phyloP scores from a whole-genome alignment of 2,113 vertebrate genomes.

The Eurystomus gularis region DNA sequence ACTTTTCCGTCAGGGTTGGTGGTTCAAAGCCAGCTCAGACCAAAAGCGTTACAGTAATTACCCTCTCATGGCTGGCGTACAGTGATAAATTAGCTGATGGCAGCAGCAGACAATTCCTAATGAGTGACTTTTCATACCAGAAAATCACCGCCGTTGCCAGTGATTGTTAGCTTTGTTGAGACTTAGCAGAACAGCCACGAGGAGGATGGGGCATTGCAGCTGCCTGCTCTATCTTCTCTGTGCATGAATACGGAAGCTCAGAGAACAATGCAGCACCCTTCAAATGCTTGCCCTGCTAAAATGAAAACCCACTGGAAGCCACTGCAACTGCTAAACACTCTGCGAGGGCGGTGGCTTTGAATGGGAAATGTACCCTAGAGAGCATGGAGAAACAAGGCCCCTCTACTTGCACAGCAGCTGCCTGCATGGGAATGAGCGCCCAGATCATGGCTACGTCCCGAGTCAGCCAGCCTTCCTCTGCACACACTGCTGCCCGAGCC shows the following conservation, averaged over 20 bases:
- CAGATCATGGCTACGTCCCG: rapidly evolving
- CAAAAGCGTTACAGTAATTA: background rate
- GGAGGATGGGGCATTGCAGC: background rate
- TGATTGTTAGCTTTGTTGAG: background rate
- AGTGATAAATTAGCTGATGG: background rate
- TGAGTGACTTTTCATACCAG: slow-evolving; percentile 36
- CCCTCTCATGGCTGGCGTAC: background rate
- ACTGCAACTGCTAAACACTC: background rate
- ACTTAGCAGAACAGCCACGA: background rate
- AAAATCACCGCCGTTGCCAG: background rate
- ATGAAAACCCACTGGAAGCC: background rate
- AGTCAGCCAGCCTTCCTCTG: background rate
- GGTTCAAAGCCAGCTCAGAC: background rate
- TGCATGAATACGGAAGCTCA: background rate
- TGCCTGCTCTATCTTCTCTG: slow-evolving; percentile 15
- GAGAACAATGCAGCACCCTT: background rate
- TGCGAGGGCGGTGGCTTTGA: background rate
- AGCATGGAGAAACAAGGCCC: background rate
- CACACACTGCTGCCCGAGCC: rapidly evolving
- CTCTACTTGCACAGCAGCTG: background rate
- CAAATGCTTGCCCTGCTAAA: background rate
- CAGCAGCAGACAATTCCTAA: slow-evolving; percentile 38
- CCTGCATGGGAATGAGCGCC: background rate
- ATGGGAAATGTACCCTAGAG: background rate
- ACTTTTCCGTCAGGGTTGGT: background rate